Conservation (phyloP, 2,113 vertebrate genomes). For the Motacilla alba region DNA sequence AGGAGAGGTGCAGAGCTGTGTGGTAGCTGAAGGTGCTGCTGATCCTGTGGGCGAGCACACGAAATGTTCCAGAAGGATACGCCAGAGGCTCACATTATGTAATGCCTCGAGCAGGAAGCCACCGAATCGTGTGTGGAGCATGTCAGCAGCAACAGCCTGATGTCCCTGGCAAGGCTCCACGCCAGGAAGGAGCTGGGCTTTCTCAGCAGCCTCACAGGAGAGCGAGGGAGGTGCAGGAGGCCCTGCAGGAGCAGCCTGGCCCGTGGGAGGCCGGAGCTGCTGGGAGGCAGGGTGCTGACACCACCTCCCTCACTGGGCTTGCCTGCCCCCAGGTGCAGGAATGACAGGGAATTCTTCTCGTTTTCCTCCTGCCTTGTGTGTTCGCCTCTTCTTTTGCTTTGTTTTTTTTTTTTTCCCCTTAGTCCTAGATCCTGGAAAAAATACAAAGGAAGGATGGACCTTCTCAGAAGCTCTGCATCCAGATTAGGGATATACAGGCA, state of each 20-base stretch:
- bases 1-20: neutral
- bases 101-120: conserved; percentile 47
- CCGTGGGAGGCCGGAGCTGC: neutral
- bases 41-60: neutral
- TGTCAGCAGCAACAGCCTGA: conserved; percentile 39
- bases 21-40: neutral
- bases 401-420: too few relatives aligned
- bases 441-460: neutral
- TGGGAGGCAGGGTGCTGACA: neutral
- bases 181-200: conserved; percentile 49
- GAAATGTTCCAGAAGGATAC: conserved; percentile 11
- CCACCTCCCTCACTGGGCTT: neutral
- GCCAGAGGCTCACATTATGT: conserved; percentile 37
- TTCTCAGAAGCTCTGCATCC: neutral
- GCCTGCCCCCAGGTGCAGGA: neutral
- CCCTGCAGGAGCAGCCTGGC: neutral
- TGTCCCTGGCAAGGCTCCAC: conserved; percentile 48
- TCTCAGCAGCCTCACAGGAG: neutral
- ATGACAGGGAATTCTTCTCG: neutral
- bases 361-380: neutral
- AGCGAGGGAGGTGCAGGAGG: neutral
- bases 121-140: neutral
- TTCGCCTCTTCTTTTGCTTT: neutral
- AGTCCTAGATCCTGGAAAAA: neutral
- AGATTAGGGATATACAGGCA: neutral